These are phyloP conservation scores for Aythya fuligula DNA, from an alignment of 2,797 vertebrate genomes.

Conservation along the genomic window DNA sequence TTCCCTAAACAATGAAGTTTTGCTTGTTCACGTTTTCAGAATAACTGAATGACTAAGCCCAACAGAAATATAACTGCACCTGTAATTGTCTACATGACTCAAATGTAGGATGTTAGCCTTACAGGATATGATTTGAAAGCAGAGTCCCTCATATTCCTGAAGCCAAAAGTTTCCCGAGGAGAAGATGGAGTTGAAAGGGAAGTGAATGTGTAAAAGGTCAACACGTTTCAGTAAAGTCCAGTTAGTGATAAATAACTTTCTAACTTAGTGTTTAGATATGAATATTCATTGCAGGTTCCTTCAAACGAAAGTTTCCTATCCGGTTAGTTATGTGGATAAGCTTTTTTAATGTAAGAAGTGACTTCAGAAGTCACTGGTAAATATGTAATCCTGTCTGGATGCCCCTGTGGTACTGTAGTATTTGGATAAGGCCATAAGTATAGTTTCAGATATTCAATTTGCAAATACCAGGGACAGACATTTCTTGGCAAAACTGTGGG, in stretches of 20 bases:
- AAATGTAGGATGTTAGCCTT: neutral
- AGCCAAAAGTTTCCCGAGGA: neutral
- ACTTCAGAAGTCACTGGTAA: neutral
- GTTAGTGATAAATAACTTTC: neutral
- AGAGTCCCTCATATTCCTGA: neutral
- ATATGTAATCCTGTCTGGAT: neutral
- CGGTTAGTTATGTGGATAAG: neutral
- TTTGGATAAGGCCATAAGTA: neutral
- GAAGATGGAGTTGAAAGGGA: neutral
- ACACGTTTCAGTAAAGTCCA: neutral
- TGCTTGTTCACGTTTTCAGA: neutral
- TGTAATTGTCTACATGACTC: neutral
- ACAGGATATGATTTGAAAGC: neutral
- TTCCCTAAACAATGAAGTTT: neutral
- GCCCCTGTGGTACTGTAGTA: neutral
- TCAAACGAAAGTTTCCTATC: neutral
- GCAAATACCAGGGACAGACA: neutral
- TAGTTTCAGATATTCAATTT: neutral
- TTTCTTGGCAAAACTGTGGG: neutral
- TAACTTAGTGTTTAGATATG: neutral
- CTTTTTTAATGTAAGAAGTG: neutral
- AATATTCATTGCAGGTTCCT: neutral
- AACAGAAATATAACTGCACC: neutral
- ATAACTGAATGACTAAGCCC: neutral
- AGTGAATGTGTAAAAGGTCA: neutral